Conservation (phyloP, 2,113 vertebrate genomes). For the Amphiprion percula region DNA sequence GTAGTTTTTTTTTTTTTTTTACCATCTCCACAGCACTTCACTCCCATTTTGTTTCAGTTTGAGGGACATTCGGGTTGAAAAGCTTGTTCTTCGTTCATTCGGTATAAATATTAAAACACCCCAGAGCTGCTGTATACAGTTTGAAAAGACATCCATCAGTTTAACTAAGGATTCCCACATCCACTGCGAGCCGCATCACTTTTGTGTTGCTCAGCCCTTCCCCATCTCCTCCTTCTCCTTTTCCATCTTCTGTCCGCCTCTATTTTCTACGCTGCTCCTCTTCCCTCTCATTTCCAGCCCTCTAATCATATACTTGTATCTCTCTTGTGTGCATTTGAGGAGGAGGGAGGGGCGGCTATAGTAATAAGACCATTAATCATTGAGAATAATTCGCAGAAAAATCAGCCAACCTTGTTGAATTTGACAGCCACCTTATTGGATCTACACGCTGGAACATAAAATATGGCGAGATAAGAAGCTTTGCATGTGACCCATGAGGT, state of each 20-base stretch:
- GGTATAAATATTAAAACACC: conserved; percentile 28
- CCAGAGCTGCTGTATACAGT: conserved; percentile 5
- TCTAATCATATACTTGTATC: conserved; percentile 70
- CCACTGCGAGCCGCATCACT: conserved; percentile 22
- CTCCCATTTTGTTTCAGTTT: conserved; percentile 6
- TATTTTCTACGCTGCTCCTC: conserved; percentile 49
- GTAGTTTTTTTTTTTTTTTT: not conserved
- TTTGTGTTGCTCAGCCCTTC: conserved; percentile 44
- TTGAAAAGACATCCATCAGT: conserved; percentile 46
- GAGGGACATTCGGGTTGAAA: conserved; percentile 11
- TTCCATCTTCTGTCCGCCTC: conserved; percentile 57
- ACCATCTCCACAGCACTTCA: not conserved
- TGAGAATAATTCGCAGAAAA: conserved; percentile 71
- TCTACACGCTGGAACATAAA: conserved; percentile 59
- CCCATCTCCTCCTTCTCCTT: conserved; percentile 21
- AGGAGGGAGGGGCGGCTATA: conserved; percentile 51
- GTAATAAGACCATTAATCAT: conserved; percentile 81
- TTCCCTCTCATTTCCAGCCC: conserved; percentile 53
- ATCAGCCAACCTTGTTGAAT: conserved; percentile 76
- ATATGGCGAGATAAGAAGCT: conserved; percentile 69
- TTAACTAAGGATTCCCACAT: conserved; percentile 39
- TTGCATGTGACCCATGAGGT: conserved; percentile 51
- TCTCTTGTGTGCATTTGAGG: conserved; percentile 68
- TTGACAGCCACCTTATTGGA: conserved; percentile 72
- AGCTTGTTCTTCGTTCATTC: conserved; percentile 6